Evolutionary conservation across 2,797 vertebrate species (phyloP).

Genomic region (Dermochelys coriacea): DNA sequence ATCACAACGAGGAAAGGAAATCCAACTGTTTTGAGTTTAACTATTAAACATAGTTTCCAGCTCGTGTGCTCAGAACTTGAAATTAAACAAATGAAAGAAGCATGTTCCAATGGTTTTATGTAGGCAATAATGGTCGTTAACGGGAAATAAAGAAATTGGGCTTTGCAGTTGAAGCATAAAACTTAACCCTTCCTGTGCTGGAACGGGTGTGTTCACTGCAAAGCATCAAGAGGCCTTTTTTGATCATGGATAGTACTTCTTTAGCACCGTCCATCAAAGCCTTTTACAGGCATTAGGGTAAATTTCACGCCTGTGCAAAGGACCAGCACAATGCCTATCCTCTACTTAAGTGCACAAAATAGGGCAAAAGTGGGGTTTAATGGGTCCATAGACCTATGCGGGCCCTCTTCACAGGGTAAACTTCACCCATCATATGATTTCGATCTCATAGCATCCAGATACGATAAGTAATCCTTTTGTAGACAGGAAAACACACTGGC

Average conservation of each 20-base stretch:
- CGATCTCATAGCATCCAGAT: background rate
- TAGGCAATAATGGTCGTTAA: constrained; percentile 83
- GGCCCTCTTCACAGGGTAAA: background rate
- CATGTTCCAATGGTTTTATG: constrained; percentile 84
- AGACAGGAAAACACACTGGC: background rate
- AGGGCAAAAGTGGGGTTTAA: background rate
- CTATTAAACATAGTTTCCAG: constrained; percentile 86
- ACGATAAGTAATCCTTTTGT: background rate
- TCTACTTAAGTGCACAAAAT: background rate
- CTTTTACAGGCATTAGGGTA: background rate
- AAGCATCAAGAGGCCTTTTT: background rate
- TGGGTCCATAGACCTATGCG: background rate
- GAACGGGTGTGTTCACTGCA: background rate
- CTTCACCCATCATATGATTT: background rate
- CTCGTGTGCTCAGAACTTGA: constrained; percentile 83
- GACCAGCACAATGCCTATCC: background rate
- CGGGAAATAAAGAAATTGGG: constrained; percentile 83
- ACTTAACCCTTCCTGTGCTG: constrained; percentile 77
- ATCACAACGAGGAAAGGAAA: constrained; percentile 74
- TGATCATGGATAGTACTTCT: background rate
- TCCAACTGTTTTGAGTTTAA: constrained; percentile 86
- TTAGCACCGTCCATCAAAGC: background rate
- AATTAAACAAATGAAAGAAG: constrained; percentile 88
- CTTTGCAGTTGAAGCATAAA: constrained; percentile 70
- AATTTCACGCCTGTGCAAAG: background rate